phyloP scores from a whole-genome alignment of 2,888 invertebrate species.

The Crocallis elinguaria region DNA sequence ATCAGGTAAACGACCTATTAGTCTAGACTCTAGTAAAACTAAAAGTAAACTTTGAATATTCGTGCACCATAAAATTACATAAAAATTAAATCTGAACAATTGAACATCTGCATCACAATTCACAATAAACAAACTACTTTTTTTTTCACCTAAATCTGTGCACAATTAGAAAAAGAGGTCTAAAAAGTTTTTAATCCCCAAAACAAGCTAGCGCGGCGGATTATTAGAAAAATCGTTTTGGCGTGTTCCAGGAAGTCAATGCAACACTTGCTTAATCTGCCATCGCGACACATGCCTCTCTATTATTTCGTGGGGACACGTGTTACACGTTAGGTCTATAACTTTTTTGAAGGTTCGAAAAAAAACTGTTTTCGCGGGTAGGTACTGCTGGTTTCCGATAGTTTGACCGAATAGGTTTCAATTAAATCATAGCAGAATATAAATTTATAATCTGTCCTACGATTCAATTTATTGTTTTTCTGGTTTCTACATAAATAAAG shows the following conservation, averaged over 20 bases:
- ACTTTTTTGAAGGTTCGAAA: slow-evolving; percentile 45
- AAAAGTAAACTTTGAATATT: too few species aligned
- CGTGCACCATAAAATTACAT: not conserved
- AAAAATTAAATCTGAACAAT: slow-evolving; percentile 38
- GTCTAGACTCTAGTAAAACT: too few species aligned
- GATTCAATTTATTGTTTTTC: too few species aligned
- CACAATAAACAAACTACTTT: slow-evolving; percentile 38
- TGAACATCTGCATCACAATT: slow-evolving; percentile 46
- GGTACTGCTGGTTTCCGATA: not conserved
- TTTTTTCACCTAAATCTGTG: slow-evolving; percentile 38
- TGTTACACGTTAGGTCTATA: slow-evolving; percentile 58
- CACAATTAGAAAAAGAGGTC: slow-evolving; percentile 33
- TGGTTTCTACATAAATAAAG: too few species aligned
- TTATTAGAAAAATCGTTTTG: slow-evolving; percentile 56
- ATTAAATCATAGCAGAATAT: too few species aligned
- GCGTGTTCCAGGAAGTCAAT: slow-evolving; percentile 69
- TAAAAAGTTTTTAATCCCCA: slow-evolving; percentile 62
- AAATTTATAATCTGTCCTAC: too few species aligned
- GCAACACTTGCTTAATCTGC: slow-evolving; percentile 80
- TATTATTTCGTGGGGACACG: slow-evolving; percentile 73
- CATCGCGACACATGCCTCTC: slow-evolving; percentile 65
- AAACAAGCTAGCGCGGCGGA: slow-evolving; percentile 58
- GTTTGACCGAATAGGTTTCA: not conserved
- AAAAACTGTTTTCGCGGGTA: slow-evolving; percentile 24
- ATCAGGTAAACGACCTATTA: too few species aligned